Evolutionary conservation across 23 tunicate genomes (phyloP).

Genomic region (Halocynthia aurantium): DNA sequence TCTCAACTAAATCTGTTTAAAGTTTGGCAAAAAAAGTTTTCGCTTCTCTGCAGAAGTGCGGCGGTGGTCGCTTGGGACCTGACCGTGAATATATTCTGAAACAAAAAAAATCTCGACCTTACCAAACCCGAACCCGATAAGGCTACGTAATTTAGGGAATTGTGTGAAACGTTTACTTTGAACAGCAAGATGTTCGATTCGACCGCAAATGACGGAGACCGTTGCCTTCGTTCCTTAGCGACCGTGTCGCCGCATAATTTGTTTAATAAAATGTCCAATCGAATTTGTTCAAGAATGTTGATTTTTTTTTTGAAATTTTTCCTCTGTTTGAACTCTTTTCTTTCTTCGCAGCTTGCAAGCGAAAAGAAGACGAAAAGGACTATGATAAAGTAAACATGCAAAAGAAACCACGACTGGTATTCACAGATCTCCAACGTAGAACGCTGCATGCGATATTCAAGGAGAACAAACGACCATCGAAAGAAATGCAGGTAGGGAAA

Average conservation of each 20-base stretch:
- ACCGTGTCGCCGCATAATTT: too few relatives aligned
- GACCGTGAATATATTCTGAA: neutral
- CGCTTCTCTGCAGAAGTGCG: neutral
- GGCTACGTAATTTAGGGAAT: neutral
- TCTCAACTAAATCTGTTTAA: constrained; percentile 9
- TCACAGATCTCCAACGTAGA: constrained; percentile 83
- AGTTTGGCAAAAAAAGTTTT: constrained; percentile 3
- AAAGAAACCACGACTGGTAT: constrained; percentile 91
- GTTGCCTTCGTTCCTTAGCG: too few relatives aligned
- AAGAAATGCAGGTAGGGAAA: constrained; percentile 78
- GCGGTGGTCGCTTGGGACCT: constrained; percentile 4
- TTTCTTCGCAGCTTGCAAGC: constrained; percentile 53
- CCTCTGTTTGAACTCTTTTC: neutral
- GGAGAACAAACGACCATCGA: constrained; percentile 82
- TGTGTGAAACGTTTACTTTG: neutral
- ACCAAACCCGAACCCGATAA: neutral
- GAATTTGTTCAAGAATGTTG: neutral
- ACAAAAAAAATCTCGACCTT: neutral
- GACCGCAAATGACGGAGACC: too few relatives aligned
- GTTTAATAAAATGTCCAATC: neutral
- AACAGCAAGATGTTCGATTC: too few relatives aligned
- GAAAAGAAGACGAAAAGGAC: constrained; percentile 74
- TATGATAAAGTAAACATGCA: constrained; percentile 28
- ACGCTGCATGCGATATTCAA: constrained; percentile 68
- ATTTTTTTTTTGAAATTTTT: neutral